phyloP scores from a whole-genome alignment of 2,888 invertebrate species.

The Melinopterus prodromus region DNA sequence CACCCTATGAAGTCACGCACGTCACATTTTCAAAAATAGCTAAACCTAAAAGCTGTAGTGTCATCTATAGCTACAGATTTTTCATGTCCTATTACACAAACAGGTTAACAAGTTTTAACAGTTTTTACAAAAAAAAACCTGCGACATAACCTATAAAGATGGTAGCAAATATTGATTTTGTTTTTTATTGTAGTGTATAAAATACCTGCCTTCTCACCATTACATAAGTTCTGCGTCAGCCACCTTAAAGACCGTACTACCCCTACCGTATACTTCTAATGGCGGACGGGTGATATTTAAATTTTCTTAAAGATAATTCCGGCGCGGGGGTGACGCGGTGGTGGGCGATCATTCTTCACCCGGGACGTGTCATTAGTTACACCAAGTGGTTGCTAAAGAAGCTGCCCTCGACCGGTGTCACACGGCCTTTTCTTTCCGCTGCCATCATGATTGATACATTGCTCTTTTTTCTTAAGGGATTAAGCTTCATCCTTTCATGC shows the following conservation, averaged over 20 bases:
- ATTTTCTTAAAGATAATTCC: slow-evolving; percentile 39
- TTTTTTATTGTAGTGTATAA: too few species aligned
- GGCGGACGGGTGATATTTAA: slow-evolving; percentile 32
- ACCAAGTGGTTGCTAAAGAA: slow-evolving; percentile 55
- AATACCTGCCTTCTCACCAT: neutral
- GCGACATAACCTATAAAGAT: too few species aligned
- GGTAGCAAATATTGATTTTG: too few species aligned
- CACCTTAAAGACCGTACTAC: neutral
- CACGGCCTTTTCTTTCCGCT: slow-evolving; percentile 50
- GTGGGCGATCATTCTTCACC: slow-evolving; percentile 49
- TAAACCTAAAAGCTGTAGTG: too few species aligned
- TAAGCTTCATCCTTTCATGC: slow-evolving; percentile 38
- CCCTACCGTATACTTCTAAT: neutral
- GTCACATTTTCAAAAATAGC: too few species aligned
- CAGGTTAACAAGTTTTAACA: too few species aligned
- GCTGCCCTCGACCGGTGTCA: slow-evolving; percentile 53
- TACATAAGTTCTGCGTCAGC: neutral
- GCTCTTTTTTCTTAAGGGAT: slow-evolving; percentile 46
- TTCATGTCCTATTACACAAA: too few species aligned
- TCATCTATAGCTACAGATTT: too few species aligned
- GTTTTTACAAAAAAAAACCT: too few species aligned
- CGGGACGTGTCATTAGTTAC: slow-evolving; percentile 54
- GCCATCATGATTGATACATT: slow-evolving; percentile 55
- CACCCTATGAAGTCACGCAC: too few species aligned
- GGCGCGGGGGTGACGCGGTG: slow-evolving; percentile 30